Base-by-base conservation (phyloP, 2,113 vertebrate species). In the Paralichthys olivaceus region DNA sequence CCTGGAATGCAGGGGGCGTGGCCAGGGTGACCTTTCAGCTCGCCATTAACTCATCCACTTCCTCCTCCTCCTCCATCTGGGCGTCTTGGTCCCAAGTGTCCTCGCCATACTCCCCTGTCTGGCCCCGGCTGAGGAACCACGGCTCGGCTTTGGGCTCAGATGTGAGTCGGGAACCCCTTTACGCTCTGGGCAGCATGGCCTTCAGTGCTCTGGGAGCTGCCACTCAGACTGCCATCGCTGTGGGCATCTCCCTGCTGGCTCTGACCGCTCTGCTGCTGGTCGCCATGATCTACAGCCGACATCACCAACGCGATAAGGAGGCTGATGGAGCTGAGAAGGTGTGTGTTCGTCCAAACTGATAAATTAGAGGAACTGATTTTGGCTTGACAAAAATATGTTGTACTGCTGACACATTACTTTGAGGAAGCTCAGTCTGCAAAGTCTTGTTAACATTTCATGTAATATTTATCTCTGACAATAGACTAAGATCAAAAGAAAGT, bases 1-100 rank as follows among this genome's bases (percentile, higher is more conserved):
- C 96, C 11, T 94, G 95, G 90, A 97, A 97, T 6, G 95, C 96
- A 0, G 96, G 96, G 0, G 96, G 96, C 0, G 90, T 94, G 3
- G 95, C 95, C 22, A 91, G 94, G 6, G 91, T 95, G 29, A 95
- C 94, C 80, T 97, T 97, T 72, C 94, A 94, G 64, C 95, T 97
- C 0, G 90, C 93, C 37, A 95, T 97, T 74, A 96, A 97, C 87
- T 91, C 94, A 49, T 95, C 95, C 20, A 91, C 92, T 0, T 91
- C 93, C 37, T 81, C 91, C 25, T 88, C 91, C 43, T 81, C 90
- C 47, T 91, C 93, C 34, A 87, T 91, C 34, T 92, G 90, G 77
- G 86, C 90, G n/a, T 88, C 89, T 0, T 94, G 93, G 93, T 90
- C 92, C 17, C 91, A 92, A 45, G 79, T 86, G 25, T 90, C 87